Evolutionary conservation across 2,113 vertebrate species (phyloP).

Genomic region (Rhadina sibilatrix): DNA sequence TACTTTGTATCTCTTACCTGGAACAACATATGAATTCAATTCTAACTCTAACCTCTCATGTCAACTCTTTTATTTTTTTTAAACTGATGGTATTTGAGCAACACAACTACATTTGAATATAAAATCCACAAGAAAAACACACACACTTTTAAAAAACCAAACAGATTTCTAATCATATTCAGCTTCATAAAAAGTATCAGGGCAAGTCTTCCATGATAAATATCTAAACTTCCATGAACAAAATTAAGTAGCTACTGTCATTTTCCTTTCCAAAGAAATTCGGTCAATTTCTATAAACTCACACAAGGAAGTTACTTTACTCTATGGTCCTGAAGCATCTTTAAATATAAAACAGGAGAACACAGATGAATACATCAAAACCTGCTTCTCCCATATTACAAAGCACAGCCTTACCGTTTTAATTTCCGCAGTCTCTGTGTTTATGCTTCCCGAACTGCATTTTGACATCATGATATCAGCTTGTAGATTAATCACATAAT

Average conservation of each 20-base stretch:
- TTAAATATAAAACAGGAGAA: neutral
- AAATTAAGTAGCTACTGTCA: neutral
- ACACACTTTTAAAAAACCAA: neutral
- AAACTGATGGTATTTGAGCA: neutral
- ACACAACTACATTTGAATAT: neutral
- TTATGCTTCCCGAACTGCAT: slow-evolving; percentile 75
- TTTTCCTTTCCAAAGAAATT: neutral
- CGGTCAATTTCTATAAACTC: neutral
- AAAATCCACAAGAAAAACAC: neutral
- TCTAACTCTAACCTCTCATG: neutral
- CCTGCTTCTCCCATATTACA: neutral
- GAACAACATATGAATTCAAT: neutral
- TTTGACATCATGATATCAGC: slow-evolving; percentile 84
- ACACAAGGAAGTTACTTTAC: neutral
- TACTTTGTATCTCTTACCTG: neutral
- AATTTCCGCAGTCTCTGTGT: slow-evolving; percentile 70
- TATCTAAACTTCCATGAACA: neutral
- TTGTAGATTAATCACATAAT: slow-evolving; percentile 72
- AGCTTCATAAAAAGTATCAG: neutral
- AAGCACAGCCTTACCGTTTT: slow-evolving; percentile 78
- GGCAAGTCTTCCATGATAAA: neutral
- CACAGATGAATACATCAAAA: neutral
- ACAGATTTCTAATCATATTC: neutral
- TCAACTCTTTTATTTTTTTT: neutral
- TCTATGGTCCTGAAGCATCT: neutral